These are phyloP conservation scores for Drosophila serrata DNA, from an alignment of 1,140 invertebrate species.

Conservation along the genomic window DNA sequence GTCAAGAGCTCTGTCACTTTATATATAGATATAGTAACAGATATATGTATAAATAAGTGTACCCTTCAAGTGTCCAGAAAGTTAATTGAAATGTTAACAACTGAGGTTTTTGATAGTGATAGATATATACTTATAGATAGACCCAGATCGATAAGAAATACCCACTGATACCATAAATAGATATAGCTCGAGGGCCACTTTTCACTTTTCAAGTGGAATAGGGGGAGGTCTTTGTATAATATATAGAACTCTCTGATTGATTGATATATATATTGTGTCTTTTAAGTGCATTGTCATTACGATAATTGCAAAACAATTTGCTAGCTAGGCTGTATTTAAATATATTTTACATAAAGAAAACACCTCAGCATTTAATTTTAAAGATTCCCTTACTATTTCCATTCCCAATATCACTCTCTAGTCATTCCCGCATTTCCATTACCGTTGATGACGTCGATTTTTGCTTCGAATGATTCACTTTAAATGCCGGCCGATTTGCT, in stretches of 20 bases:
- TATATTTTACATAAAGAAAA: background rate
- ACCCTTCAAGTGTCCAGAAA: constrained; percentile 27
- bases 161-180: constrained; percentile 21
- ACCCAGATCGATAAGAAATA: constrained; percentile 22
- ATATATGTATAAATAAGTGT: background rate
- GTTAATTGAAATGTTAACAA: constrained; percentile 37
- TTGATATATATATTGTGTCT: background rate
- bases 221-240: constrained; percentile 15
- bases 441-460: constrained; percentile 43
- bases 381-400: background rate
- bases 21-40: background rate
- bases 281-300: background rate
- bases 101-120: background rate
- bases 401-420: background rate
- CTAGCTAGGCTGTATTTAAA: background rate
- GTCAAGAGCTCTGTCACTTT: background rate
- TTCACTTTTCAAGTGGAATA: background rate
- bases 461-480: constrained; percentile 48
- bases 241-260: background rate
- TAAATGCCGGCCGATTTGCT: constrained; percentile 54
- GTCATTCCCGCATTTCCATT: constrained; percentile 23
- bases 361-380: background rate
- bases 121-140: constrained; percentile 10
- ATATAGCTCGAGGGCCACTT: constrained; percentile 11
- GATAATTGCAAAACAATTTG: background rate